Evolutionary conservation across 2,113 vertebrate genomes (phyloP), one percentile per base, ranked within the genome.

Genomic region (Clarias gariepinus): DNA sequence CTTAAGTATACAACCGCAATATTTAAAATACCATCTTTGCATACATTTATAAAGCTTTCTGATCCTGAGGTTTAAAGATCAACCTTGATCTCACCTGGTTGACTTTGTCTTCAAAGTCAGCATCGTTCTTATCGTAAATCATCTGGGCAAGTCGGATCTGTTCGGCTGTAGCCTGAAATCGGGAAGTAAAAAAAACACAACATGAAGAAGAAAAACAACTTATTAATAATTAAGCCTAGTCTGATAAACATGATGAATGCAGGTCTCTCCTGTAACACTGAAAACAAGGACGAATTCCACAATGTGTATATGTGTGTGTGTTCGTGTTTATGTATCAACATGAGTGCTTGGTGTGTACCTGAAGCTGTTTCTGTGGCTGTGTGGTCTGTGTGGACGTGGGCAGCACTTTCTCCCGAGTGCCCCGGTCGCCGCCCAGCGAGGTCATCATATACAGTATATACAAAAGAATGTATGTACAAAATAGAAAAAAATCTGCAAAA

Each of bases 391-490:
- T 90, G 58, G 93, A 71, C 94, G 97, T 92, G 92, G 97, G 96
- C 80, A 97, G 96, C 81, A 78, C 92, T 95, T 98, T 99, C 91
- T 99, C 98, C 95, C 97, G 95, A 97, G 97, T 95, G 93, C 96
- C 96, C 95, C 96, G 97, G 90, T 99, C 97, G 94, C 93, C 91
- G 95, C 96, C 97, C 96, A 98, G 94, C 1, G 97, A 98, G 95
- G 97, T 98, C 98, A 99, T 99, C 97, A 97, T 99, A 97, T 96
- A 98, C 96, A 98, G 97, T 97, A 99, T 99, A 97, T 98, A 99
- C 97, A 98, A 98, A 98, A 97, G 95, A 98, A 95, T 87, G 96
- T 98, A 97, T 98, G 96, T 98, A 98, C 97, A 99, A 98, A 98
- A 98, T 96, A 98, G 95, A 99, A 99, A 95, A 99, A 95, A 99